Percentiles rank a stretch among this genome's conserved stretches.
Conservation (phyloP, 2,888 invertebrate species). For the Tiphia femorata region DNA sequence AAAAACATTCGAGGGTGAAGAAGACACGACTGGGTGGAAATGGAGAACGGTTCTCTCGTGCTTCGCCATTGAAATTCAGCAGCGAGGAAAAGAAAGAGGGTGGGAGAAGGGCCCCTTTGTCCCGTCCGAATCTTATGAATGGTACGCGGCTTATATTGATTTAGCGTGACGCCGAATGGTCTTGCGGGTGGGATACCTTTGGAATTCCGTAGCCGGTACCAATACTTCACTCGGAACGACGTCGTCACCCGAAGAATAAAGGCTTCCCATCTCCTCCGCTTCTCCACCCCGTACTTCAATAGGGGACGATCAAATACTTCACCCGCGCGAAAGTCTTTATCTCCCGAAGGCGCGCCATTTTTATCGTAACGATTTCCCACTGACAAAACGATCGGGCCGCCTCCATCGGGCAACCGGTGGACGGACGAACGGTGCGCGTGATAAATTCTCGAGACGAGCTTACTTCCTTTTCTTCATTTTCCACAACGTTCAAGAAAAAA, state of each 20-base stretch:
- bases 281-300: slow-evolving; percentile 10
- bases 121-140: slow-evolving; percentile 1
- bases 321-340: slow-evolving; percentile 30
- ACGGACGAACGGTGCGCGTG: no score
- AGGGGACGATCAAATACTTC: slow-evolving; percentile 1
- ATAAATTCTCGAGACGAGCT: no score
- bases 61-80: no score
- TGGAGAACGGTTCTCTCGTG: no score
- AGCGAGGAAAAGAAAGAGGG: no score
- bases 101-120: not conserved
- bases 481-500: no score
- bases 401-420: no score
- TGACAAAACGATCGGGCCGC: no score
- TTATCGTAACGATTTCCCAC: not conserved
- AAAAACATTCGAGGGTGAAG: no score
- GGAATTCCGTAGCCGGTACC: slow-evolving; percentile 10
- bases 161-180: slow-evolving; percentile 20
- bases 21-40: no score
- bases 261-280: slow-evolving; percentile 13
- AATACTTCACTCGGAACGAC: slow-evolving; percentile 20
- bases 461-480: no score
- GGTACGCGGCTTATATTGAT: slow-evolving; percentile 10
- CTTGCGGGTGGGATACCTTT: slow-evolving; percentile 5
- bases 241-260: slow-evolving; percentile 18
- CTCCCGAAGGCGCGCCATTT: slow-evolving; percentile 12